phyloP scores from a whole-genome alignment of 2,113 vertebrate species.

The Coptodon bakossiorum region DNA sequence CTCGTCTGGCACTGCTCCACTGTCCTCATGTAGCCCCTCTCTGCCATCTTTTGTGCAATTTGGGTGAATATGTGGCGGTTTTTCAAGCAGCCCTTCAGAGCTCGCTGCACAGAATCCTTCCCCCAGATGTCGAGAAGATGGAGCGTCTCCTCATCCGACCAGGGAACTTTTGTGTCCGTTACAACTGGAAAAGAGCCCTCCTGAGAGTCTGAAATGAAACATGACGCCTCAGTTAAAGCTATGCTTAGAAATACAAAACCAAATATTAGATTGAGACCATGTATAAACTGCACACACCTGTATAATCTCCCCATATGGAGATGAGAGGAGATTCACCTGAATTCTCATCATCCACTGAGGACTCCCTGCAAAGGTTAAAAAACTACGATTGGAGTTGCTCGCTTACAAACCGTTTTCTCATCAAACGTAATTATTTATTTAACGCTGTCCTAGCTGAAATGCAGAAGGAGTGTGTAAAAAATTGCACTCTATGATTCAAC shows the following conservation, averaged over 20 bases:
- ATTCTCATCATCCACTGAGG: conserved; percentile 44
- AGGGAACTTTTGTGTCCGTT: conserved; percentile 59
- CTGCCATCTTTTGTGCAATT: conserved; percentile 63
- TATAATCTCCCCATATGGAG: conserved; percentile 71
- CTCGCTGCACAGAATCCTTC: conserved; percentile 59
- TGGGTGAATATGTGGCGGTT: conserved; percentile 69
- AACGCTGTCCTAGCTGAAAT: neutral
- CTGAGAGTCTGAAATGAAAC: conserved; percentile 37
- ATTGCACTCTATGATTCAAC: neutral
- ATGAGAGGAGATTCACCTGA: conserved; percentile 66
- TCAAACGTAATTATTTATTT: neutral
- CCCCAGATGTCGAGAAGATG: conserved; percentile 70
- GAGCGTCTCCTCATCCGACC: conserved; percentile 71
- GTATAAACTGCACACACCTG: conserved; percentile 48
- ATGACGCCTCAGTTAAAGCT: neutral
- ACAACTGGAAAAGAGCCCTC: conserved; percentile 30
- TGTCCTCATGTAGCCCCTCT: conserved; percentile 61
- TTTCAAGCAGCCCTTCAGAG: conserved; percentile 66
- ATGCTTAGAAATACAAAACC: neutral
- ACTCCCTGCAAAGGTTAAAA: conserved; percentile 35
- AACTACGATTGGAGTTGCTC: neutral
- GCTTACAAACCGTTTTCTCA: neutral
- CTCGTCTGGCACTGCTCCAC: conserved; percentile 70
- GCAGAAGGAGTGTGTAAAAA: neutral
- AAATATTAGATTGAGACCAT: neutral